Evolutionary conservation across 2,797 vertebrate species (phyloP), one percentile per base, ranked within the genome.

Genomic region (Gallinago nigripennis): DNA sequence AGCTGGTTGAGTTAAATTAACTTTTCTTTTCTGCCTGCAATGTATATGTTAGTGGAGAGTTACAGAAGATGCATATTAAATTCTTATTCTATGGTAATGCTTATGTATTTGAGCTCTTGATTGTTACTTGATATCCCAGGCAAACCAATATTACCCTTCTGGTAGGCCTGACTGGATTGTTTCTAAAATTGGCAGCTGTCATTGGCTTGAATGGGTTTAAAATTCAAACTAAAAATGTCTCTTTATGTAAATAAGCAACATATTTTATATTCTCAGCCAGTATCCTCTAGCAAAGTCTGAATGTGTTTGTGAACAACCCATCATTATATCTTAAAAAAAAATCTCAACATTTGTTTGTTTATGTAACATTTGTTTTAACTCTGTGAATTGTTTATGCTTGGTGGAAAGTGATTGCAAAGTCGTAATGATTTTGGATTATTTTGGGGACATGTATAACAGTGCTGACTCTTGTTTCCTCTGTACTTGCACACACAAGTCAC

Each of bases 311-410:
- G 91, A 95, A 56, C 46, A 97, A 94, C 95, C 85, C 68, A 56
- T 95, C 91, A 94, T 96, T 96, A 91, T 79, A 76, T 50, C 70
- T 77, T 56, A 92, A 92, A 57, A 53, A 82, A 86, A 75, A 23
- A 10, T 1, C 65, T 91, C 77, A 81, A 78, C 88, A 94, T 95
- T 96, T 88, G 93, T 92, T 96, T 96, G 94, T 95, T 97, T 96
- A 82, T 82, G 31, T 76, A 94, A 72, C 60, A 31, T 94, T 94
- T 69, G 63, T 88, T 95, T 88, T 91, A 95, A 88, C 63, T 92
- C 69, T 30, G 46, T 64, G 94, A 88, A 82, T 92, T 96, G 92
- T 92, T 94, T 83, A 73, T 90, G 66, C 87, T 88, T 94, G 46
- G 69, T 88, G 69, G 73, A 53, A 94, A 94, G 35, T 6, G 50